Conservation (phyloP, 2,797 vertebrate genomes). For the Anniella stebbinsi region DNA sequence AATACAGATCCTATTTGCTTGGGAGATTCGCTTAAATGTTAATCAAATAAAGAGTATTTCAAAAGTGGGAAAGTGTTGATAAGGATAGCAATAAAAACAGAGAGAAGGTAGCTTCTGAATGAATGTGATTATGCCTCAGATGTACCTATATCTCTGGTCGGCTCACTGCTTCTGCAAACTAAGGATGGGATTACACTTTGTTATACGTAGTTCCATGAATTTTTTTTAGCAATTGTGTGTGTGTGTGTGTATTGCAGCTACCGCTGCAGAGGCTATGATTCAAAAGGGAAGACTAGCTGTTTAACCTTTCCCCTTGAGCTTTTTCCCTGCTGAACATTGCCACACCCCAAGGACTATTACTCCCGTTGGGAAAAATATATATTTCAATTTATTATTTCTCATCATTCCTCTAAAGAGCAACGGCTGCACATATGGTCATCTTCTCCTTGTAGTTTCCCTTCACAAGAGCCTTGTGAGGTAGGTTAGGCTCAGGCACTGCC, state of each 20-base stretch:
- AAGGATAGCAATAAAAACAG: background rate
- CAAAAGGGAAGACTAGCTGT: background rate
- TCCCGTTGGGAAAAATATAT: background rate
- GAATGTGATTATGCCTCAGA: background rate
- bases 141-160: too few species aligned
- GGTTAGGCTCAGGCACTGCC: background rate
- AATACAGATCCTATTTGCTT: background rate
- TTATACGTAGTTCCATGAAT: background rate
- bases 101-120: too few species aligned
- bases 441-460: background rate
- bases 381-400: background rate
- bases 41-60: background rate
- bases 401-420: background rate
- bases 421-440: background rate
- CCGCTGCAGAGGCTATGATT: background rate
- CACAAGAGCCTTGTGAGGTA: background rate
- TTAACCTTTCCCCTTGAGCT: background rate
- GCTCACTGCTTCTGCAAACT: background rate
- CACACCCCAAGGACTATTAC: background rate
- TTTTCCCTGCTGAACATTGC: background rate
- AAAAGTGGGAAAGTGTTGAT: background rate
- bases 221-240: too few species aligned
- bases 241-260: too few species aligned
- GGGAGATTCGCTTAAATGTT: constrained; percentile 4
- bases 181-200: background rate